Base-by-base conservation (phyloP, 2,797 vertebrate species). In the Onychomys leucogaster region DNA sequence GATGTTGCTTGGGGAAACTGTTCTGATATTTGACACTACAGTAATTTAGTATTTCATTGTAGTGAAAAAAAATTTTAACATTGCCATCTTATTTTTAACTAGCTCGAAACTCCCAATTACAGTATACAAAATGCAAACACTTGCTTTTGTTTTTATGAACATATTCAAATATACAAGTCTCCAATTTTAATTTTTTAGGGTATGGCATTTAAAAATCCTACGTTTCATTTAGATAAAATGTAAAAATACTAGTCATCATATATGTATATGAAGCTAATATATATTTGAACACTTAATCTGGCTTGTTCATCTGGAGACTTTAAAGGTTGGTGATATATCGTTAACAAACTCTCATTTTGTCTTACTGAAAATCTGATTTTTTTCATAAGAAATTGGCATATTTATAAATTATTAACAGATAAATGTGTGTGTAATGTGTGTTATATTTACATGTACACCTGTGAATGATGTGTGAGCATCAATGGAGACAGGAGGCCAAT, bases 11-110 rank as follows among this genome's bases (percentile, higher is more conserved):
- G 94, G 91, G 49, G 91, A 89, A 96, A 95, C 23, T 43, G 63
- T 97, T 1, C 0, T 17, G 76, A 27, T 95, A 83, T 94, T 95
- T 97, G 89, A 88, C 82, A 96, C 5, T 84, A 59, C 34, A 78
- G 43, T 71, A 41, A 89, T 95, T 97, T 89, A 49, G 65, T 80
- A 96, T 95, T 96, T 98, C 1, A 94, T 97, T 97, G 96, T 67
- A 96, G 92, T 96, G 52, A 55, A 32, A 80, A 57, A 4, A 17
- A 85, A 89, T 96, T 97, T 46, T 67, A 65, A 46, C 16, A 46
- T 65, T 34, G 10, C 29, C 61, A 34, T 67, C 10, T 85, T 49
- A 49, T 46, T 32, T 65, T 46, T 67, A 85, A 63, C 41, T 84
- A 65, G 17, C 29, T 84, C 8, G 2, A 84, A 34, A 84, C 10